Base-by-base conservation (phyloP, 2,113 vertebrate genomes). In the Onychorhynchus coronatus region DNA sequence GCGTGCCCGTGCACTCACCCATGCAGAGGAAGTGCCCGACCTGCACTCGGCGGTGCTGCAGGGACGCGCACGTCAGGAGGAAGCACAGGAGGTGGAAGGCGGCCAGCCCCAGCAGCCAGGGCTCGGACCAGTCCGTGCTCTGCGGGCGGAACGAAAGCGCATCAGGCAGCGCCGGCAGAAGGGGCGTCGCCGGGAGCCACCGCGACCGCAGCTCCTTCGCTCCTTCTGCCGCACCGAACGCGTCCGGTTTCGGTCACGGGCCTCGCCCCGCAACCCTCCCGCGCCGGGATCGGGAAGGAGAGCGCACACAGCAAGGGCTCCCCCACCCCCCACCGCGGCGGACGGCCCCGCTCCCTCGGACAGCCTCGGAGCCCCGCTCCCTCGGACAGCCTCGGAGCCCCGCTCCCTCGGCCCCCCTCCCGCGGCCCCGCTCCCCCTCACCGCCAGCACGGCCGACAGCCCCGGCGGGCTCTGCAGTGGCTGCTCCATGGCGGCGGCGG, bases 121-220 rank as follows among this genome's bases (percentile, higher is more conserved):
- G 98, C 88, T 99, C 99, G 3, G 99, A 98, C 99, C 99, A 99
- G 95, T 99, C 98, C 3, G 99, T 98, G 97, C 98, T 92, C 89
- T 98, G 62, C 3, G n/a, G 55, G 55, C 13, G 85, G 17, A 90
- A 18, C 0, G 6, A 21, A 5, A 20, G 8, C 41, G 24, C 39
- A 6, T 39, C 31, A 58, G 33, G 14, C 24, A 10, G 8, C 2
- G 16, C 3, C 25, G 8, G 49, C 5, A n/a, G 6, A 18, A 17
- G 2, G 18, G 18, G 23, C 0, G 8, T 1, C 18, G 2, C 46
- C 14, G 5, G 21, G 42, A 35, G n/a, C 17, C 10, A 4, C 10
- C 25, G 47, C 4, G 9, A 41, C 39, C 59, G 70, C 6, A 3
- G 17, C 61, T 2, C 25, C 46, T 53, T 30, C 21, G 56, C 5